Evolutionary conservation across 2,797 vertebrate species (phyloP).

Genomic region (Arrhamphus sclerolepis): DNA sequence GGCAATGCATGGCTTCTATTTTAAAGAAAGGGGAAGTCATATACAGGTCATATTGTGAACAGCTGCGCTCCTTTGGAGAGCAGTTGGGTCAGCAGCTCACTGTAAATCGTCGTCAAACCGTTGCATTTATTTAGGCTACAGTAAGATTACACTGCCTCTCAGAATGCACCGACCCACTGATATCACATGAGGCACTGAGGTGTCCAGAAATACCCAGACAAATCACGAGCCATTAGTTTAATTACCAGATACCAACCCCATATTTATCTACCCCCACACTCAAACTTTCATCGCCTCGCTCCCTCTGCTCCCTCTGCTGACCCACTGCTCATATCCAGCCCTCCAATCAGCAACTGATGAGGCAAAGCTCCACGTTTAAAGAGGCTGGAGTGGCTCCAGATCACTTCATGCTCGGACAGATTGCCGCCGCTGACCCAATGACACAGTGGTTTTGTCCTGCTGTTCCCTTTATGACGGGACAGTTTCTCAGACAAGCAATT

Average conservation of each 20-base stretch:
- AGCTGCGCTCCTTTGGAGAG: constrained; percentile 41
- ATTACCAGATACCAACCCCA: constrained; percentile 49
- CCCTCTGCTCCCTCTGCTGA: constrained; percentile 22
- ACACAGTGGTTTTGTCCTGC: constrained; percentile 56
- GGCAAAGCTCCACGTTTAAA: constrained; percentile 56
- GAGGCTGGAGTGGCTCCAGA: constrained; percentile 58
- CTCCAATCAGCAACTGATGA: constrained; percentile 30
- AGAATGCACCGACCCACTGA: constrained; percentile 77
- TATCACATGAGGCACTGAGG: constrained; percentile 59
- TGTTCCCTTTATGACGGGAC: constrained; percentile 25
- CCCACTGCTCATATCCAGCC: constrained; percentile 22
- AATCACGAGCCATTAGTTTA: constrained; percentile 53
- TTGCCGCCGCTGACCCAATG: constrained; percentile 63
- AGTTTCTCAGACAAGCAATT: constrained; percentile 35
- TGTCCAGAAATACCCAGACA: constrained; percentile 67
- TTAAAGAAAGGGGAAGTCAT: constrained; percentile 56
- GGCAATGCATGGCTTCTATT: constrained; percentile 46
- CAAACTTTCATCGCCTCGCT: constrained; percentile 48
- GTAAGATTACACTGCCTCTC: constrained; percentile 53
- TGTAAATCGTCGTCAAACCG: constrained; percentile 45
- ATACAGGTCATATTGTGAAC: constrained; percentile 44
- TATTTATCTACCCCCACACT: constrained; percentile 55
- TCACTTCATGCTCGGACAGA: constrained; percentile 54
- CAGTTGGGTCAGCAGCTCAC: constrained; percentile 8
- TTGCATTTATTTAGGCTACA: constrained; percentile 58